A percentile compares a stretch with the other conserved stretches of the same genome.
Evolutionary conservation across 1,140 invertebrate genomes (phyloP).

Genomic region (Drosophila ogumai): DNA sequence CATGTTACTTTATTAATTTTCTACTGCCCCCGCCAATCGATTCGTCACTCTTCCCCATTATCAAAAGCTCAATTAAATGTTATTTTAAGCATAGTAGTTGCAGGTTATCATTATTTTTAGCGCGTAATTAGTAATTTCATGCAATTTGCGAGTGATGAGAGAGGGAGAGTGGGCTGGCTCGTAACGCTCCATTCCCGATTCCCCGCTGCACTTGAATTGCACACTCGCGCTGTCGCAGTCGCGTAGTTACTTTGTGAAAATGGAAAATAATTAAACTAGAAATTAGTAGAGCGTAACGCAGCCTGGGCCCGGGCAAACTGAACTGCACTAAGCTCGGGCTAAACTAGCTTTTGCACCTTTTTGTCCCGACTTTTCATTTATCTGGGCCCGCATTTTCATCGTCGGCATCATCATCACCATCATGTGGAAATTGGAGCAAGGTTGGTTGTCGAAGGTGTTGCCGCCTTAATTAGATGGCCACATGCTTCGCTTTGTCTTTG

Average conservation of each 20-base stretch:
- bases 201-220: slow-evolving; percentile 70
- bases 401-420: background rate
- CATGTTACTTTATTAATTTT: slow-evolving; percentile 1
- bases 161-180: background rate
- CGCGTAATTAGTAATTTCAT: slow-evolving; percentile 74
- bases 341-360: slow-evolving; percentile 49
- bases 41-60: background rate
- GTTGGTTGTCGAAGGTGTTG: slow-evolving; percentile 50
- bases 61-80: slow-evolving; percentile 49
- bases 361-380: slow-evolving; percentile 44
- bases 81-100: slow-evolving; percentile 39
- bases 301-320: slow-evolving; percentile 14
- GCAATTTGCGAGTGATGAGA: slow-evolving; percentile 41
- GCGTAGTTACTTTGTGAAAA: slow-evolving; percentile 79
- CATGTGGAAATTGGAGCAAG: slow-evolving; percentile 37
- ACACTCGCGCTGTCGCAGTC: slow-evolving; percentile 43
- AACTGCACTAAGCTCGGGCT: slow-evolving; percentile 26
- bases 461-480: slow-evolving; percentile 42
- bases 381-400: slow-evolving; percentile 41
- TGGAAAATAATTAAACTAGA: slow-evolving; percentile 78
- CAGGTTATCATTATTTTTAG: slow-evolving; percentile 61
- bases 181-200: slow-evolving; percentile 63
- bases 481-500: slow-evolving; percentile 33
- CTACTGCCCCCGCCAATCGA: background rate
- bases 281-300: slow-evolving; percentile 79